These are phyloP conservation scores for Butastur rufipennis DNA, from an alignment of 2,113 vertebrate genomes.

Conservation along the genomic window DNA sequence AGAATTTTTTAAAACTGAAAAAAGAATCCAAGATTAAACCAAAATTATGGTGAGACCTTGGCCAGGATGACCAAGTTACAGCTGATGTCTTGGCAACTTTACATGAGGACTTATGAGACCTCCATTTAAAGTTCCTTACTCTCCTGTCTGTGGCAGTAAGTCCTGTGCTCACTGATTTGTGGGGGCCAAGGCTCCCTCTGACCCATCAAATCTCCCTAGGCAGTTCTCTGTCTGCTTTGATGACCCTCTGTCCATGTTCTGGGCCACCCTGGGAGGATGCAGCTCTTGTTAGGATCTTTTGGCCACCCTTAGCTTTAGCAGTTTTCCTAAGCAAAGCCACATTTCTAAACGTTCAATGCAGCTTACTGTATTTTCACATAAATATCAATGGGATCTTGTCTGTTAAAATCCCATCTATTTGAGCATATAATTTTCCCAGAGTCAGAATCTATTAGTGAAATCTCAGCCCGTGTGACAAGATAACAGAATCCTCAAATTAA, in stretches of 20 bases:
- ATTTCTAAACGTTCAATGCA: not conserved
- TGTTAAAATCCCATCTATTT: conserved; percentile 56
- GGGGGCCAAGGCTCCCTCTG: not conserved
- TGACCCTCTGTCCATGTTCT: not conserved
- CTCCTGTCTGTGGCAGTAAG: not conserved
- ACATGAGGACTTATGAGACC: accelerated
- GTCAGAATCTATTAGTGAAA: conserved; percentile 68
- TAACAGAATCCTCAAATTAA: conserved; percentile 68
- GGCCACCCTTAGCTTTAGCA: not conserved
- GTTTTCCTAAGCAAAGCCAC: not conserved
- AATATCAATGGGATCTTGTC: conserved; percentile 55
- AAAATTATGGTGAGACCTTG: not conserved
- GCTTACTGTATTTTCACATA: not conserved
- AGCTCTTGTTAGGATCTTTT: not conserved
- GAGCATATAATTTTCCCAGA: conserved; percentile 56
- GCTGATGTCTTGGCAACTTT: not conserved
- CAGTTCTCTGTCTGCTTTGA: not conserved
- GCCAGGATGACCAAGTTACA: not conserved
- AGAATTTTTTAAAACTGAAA: not conserved
- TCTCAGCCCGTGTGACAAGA: conserved; percentile 54
- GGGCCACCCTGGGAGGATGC: not conserved
- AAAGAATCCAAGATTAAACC: not conserved
- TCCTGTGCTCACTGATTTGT: not conserved
- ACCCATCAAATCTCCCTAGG: not conserved
- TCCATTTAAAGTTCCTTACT: not conserved